Percentiles rank a stretch among this genome's conserved stretches.
These are phyloP conservation scores for Wiebesia pumilae DNA, from an alignment of 1,140 invertebrate species.

Conservation along the genomic window DNA sequence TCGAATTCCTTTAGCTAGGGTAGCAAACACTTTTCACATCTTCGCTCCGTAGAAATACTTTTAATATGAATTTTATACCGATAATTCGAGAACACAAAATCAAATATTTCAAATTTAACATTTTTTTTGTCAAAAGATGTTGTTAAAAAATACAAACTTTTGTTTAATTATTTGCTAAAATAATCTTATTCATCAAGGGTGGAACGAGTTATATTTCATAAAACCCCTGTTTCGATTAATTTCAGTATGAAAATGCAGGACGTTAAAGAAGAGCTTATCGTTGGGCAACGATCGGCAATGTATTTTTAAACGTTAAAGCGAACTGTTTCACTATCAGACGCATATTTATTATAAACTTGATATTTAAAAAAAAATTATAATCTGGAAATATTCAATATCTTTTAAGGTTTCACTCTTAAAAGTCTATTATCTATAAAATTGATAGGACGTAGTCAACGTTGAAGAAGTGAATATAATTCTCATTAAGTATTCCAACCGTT, in stretches of 20 bases:
- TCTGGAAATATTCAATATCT: conserved; percentile 4
- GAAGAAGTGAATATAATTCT: conserved; percentile 6
- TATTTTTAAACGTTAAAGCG: not conserved
- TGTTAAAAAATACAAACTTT: no score
- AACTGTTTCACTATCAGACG: not conserved
- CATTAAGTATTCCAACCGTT: not conserved
- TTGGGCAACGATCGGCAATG: not conserved
- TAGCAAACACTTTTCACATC: conserved; percentile 29
- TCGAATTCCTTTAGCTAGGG: conserved; percentile 18
- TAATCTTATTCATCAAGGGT: no score
- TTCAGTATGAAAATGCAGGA: no score
- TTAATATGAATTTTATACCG: conserved; percentile 21
- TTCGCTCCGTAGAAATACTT: conserved; percentile 43
- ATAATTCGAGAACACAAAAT: no score
- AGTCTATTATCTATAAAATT: not conserved
- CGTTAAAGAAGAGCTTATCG: no score
- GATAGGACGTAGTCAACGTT: not conserved
- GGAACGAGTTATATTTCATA: no score
- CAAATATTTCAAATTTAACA: no score
- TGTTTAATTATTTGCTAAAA: not conserved
- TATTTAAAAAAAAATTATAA: not conserved
- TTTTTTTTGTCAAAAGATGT: no score
- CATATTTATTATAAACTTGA: not conserved
- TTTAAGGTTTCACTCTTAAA: not conserved
- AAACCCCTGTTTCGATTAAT: no score